phyloP scores from a whole-genome alignment of 2,113 vertebrate species.

The Porphyrio hochstetteri region DNA sequence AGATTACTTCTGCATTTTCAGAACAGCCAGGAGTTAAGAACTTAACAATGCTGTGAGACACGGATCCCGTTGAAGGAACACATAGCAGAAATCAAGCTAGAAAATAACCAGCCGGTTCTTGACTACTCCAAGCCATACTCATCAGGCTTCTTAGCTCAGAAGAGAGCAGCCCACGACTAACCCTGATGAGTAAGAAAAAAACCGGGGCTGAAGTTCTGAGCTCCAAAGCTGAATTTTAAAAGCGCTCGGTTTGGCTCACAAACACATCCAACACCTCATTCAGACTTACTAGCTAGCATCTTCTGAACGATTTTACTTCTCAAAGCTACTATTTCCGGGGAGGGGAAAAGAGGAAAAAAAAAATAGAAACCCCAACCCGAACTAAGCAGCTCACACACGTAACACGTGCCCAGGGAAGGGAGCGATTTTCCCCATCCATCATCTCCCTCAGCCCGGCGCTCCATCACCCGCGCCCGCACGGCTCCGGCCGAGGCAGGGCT shows the following conservation, averaged over 20 bases:
- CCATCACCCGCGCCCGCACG: too few relatives aligned
- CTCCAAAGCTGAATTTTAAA: not conserved
- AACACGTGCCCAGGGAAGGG: not conserved
- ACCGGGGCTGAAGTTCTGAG: not conserved
- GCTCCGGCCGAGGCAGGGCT: not conserved
- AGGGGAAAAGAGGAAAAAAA: not conserved
- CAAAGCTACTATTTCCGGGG: not conserved
- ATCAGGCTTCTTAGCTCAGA: not conserved
- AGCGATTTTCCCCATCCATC: not conserved
- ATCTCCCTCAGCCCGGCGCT: not conserved
- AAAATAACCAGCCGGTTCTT: not conserved
- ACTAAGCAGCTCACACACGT: not conserved
- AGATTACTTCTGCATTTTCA: not conserved
- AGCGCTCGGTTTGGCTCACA: not conserved
- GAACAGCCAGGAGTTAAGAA: not conserved
- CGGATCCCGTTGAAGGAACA: not conserved
- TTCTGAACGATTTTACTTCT: not conserved
- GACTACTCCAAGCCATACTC: not conserved
- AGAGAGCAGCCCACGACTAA: not conserved
- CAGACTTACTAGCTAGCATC: not conserved
- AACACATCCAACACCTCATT: not conserved
- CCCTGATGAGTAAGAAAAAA: not conserved
- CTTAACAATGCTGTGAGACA: not conserved
- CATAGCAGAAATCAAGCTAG: not conserved
- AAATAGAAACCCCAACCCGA: too few relatives aligned